Evolutionary conservation across 2,888 invertebrate genomes (phyloP).

Genomic region (Orthonychiurus folsomi): DNA sequence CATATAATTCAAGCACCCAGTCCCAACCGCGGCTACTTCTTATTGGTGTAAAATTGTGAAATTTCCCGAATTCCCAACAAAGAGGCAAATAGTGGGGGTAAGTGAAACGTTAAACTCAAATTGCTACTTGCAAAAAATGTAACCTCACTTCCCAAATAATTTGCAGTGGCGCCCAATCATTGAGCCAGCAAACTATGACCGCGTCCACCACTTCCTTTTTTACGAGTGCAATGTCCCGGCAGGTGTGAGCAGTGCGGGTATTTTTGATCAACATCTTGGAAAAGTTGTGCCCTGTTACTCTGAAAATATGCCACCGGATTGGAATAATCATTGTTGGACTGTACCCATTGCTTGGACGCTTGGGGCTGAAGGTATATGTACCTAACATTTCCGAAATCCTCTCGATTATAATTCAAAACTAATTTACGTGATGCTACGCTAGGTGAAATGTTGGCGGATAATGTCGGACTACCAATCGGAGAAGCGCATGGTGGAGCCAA

Average conservation of each 20-base stretch:
- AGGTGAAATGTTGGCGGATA: conserved; percentile 9
- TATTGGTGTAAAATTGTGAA: conserved; percentile 17
- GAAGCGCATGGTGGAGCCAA: conserved; percentile 6
- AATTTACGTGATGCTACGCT: background rate
- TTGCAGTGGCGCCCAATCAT: conserved; percentile 11
- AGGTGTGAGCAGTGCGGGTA: background rate
- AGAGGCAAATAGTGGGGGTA: conserved; percentile 20
- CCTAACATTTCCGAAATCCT: background rate
- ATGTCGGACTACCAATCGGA: conserved; percentile 9
- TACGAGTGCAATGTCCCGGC: conserved; percentile 10
- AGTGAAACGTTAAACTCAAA: background rate
- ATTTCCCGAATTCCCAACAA: conserved; percentile 13
- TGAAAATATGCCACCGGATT: conserved; percentile 8
- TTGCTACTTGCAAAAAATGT: background rate
- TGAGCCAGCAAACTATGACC: background rate
- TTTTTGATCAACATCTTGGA: conserved; percentile 4
- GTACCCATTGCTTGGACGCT: background rate
- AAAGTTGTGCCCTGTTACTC: conserved; percentile 1
- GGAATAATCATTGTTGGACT: conserved; percentile 7
- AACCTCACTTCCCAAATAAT: background rate
- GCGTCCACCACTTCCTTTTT: conserved; percentile 5
- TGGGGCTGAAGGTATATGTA: conserved; percentile 2
- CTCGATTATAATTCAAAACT: background rate
- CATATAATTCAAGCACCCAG: conserved; percentile 10
- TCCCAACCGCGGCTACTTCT: background rate